Percentiles rank a stretch among this genome's conserved stretches.
Evolutionary conservation across 2,888 invertebrate species (phyloP).

Genomic region (Eulithis prunata): DNA sequence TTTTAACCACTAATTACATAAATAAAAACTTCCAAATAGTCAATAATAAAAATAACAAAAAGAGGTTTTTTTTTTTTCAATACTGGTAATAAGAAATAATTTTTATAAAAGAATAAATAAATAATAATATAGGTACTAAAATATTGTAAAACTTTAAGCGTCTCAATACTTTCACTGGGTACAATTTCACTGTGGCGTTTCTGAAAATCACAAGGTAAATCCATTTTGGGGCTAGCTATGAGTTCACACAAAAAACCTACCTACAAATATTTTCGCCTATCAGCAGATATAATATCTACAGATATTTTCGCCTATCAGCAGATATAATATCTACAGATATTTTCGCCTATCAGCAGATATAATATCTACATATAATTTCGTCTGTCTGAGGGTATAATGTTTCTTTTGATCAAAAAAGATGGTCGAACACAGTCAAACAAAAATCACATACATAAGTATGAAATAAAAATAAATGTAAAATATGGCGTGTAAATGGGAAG

Average conservation of each 20-base stretch:
- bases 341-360: too few species aligned
- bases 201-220: not conserved
- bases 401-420: conserved; percentile 13
- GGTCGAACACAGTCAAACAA: conserved; percentile 20
- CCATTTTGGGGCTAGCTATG: conserved; percentile 16
- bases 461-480: conserved; percentile 41
- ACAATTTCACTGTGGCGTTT: conserved; percentile 8
- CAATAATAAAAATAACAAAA: too few species aligned
- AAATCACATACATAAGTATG: conserved; percentile 36
- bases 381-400: conserved; percentile 2
- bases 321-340: too few species aligned
- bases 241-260: conserved; percentile 5
- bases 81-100: not conserved
- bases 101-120: conserved; percentile 1
- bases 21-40: not conserved
- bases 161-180: conserved; percentile 22
- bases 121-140: conserved; percentile 1
- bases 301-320: too few species aligned
- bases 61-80: too few species aligned
- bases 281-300: too few species aligned
- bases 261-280: conserved; percentile 6
- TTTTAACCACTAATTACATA: conserved; percentile 6
- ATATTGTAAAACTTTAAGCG: conserved; percentile 16
- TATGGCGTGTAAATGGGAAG: conserved; percentile 43
- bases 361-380: not conserved